Evolutionary conservation across 2,888 invertebrate genomes (phyloP), one percentile per base, ranked within the genome.

Genomic region (Bursaphelenchus okinawaensis): DNA sequence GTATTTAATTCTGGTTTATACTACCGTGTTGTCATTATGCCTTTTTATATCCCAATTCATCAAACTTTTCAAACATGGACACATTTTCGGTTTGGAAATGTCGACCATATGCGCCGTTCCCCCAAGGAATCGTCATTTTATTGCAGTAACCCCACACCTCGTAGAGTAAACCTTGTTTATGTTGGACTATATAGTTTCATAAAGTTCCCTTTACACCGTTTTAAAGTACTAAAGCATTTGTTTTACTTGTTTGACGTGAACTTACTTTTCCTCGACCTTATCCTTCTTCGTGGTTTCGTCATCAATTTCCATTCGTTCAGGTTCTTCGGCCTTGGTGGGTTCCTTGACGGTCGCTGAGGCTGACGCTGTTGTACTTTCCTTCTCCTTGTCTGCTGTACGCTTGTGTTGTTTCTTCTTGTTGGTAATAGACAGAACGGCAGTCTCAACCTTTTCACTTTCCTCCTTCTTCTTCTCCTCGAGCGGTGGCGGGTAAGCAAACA

Each of bases 381-480:
- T 65, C n/a, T 51, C 60, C 6, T 59, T 59, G 52, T 29, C 60
- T 20, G 31, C 50, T 7, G 9, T 23, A 19, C 50, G 50, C 23
- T 60, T 70, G 27, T 66, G 90, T 90, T 54, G 88, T 88, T 83
- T 92, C 92, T 74, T 93, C 89, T 93, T 89, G 0, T 93, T 94
- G 0, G 96, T 95, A 80, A 95, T 95, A 81, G 93, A 93, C 56
- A 98, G 87, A 1, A 98, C 92, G 0, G 96, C 98, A 6, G 96
- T 96, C 66, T 94, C 93, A 2, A 98, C 94, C 82, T 96, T 92
- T 84, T 98, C 96, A 31, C 92, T 89, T 83, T 95, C 94, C 52
- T 95, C 94, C 69, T 94, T 92, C 86, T 96, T 96, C 86, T 98
- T 96, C 84, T 96, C 95, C 85, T 98, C 96, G 63, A 98, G 85